A percentile compares a stretch with the other conserved stretches of the same genome.
Conservation (phyloP, 2,797 vertebrate species). For the Monodelphis domestica region DNA sequence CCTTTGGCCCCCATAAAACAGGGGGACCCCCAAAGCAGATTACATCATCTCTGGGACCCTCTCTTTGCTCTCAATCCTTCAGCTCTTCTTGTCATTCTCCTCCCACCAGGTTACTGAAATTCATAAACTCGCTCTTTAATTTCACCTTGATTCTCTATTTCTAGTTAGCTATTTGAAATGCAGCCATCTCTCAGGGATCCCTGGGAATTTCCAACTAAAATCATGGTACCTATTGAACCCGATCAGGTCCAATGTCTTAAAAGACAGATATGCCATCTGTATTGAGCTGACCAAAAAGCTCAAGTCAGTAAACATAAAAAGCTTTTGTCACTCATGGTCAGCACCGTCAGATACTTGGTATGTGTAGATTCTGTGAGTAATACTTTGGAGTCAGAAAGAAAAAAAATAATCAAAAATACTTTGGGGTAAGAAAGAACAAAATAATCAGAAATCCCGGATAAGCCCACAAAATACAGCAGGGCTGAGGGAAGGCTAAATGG, state of each 20-base stretch:
- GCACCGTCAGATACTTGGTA: not conserved
- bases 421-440: not conserved
- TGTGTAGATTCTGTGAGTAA: not conserved
- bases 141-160: not conserved
- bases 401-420: no score
- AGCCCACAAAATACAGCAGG: not conserved
- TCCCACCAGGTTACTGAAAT: not conserved
- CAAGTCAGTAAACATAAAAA: not conserved
- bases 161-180: no score
- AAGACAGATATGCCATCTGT: not conserved
- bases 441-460: not conserved
- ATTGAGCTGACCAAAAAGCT: not conserved
- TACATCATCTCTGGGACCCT: not conserved
- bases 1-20: not conserved
- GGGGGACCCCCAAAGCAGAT: not conserved
- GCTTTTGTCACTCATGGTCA: not conserved
- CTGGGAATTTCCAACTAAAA: not conserved
- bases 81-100: not conserved
- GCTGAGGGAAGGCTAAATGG: not conserved
- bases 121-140: not conserved
- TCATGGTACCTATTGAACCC: not conserved
- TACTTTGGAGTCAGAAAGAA: no score
- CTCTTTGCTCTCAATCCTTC: not conserved
- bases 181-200: not conserved
- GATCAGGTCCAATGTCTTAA: not conserved